Percentiles rank a stretch among this genome's conserved stretches.
Conservation (phyloP, 2,888 invertebrate genomes). For the Lumbricus terrestris region DNA sequence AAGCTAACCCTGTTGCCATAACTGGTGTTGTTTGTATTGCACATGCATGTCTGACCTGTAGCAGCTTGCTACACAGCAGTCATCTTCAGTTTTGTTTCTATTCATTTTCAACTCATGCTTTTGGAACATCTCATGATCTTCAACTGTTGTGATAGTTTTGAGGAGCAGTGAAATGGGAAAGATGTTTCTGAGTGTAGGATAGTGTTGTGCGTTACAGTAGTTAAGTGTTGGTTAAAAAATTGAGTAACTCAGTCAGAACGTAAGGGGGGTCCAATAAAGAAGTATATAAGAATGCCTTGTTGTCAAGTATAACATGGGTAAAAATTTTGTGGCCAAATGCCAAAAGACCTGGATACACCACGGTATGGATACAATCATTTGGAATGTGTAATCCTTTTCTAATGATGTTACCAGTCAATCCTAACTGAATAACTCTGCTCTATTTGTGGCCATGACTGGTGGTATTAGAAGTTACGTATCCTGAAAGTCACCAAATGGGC, state of each 20-base stretch:
- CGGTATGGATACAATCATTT: too few relatives aligned
- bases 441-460: not conserved
- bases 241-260: not conserved
- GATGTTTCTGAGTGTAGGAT: not conserved
- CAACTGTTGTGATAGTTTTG: not conserved
- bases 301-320: not conserved
- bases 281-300: not conserved
- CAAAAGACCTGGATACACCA: too few relatives aligned
- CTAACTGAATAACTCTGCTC: too few relatives aligned
- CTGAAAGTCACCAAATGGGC: too few relatives aligned
- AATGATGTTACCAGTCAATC: too few relatives aligned
- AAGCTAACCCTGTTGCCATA: not conserved
- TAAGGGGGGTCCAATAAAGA: too few relatives aligned
- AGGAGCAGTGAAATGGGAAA: not conserved
- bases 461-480: too few relatives aligned
- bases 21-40: not conserved
- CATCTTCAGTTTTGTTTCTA: not conserved
- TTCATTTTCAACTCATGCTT: not conserved
- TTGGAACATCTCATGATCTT: not conserved
- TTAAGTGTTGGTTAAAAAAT: too few relatives aligned
- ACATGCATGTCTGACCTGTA: not conserved
- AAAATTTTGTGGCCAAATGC: not conserved
- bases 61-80: not conserved
- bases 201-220: too few relatives aligned
- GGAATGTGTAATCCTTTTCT: too few relatives aligned